These are phyloP conservation scores for Scaptomyza flava DNA, from an alignment of 2,888 invertebrate species.

Conservation along the genomic window DNA sequence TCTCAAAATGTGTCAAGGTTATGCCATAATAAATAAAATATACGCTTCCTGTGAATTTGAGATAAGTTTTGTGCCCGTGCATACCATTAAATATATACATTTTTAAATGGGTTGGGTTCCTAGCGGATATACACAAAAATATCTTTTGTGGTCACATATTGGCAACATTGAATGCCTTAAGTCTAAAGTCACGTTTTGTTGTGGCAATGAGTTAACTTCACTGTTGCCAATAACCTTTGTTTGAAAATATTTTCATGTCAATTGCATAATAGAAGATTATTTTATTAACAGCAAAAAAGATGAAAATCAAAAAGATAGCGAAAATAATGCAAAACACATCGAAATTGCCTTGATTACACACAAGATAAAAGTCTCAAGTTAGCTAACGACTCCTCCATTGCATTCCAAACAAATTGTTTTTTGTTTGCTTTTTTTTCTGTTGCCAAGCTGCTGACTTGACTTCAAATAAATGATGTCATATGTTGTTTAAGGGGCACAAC, in stretches of 20 bases:
- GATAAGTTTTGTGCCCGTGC: constrained; percentile 28
- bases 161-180: constrained; percentile 2
- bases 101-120: constrained; percentile 45
- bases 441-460: constrained; percentile 45
- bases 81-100: not conserved
- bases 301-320: constrained; percentile 19
- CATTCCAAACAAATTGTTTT: constrained; percentile 57
- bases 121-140: constrained; percentile 12
- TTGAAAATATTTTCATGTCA: constrained; percentile 41
- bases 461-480: constrained; percentile 73
- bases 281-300: constrained; percentile 39
- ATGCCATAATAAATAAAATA: too few species aligned
- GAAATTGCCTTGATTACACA: not conserved
- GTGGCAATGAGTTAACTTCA: constrained; percentile 48
- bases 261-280: constrained; percentile 59
- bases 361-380: constrained; percentile 20
- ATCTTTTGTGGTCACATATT: constrained; percentile 26
- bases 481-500: constrained; percentile 21
- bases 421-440: constrained; percentile 23
- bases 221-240: constrained; percentile 37
- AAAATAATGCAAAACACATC: not conserved
- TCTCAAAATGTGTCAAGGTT: not conserved
- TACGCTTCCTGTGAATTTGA: constrained; percentile 51
- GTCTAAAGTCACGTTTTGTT: constrained; percentile 44
- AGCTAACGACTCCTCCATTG: constrained; percentile 34